Conservation (phyloP, 1,140 invertebrate genomes). For the Drosophila bocki region DNA sequence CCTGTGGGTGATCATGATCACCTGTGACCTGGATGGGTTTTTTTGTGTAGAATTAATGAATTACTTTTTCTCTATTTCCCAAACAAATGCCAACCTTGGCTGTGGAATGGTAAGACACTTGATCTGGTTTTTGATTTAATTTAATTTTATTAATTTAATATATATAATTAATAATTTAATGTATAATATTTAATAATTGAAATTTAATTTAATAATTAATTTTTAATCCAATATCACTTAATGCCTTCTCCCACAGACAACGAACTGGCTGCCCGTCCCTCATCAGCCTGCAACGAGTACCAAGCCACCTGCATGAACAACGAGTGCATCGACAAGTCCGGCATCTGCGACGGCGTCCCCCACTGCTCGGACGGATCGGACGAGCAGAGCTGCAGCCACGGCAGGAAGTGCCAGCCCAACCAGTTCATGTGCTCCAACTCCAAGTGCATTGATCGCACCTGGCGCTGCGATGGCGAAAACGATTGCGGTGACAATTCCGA, state of each 20-base stretch:
- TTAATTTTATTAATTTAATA: not conserved
- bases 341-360: conserved; percentile 92
- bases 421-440: conserved; percentile 95
- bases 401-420: conserved; percentile 94
- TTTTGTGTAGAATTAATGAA: not conserved
- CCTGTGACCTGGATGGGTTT: not conserved
- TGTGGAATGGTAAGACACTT: conserved; percentile 27
- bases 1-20: not conserved
- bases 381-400: conserved; percentile 94
- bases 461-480: conserved; percentile 95
- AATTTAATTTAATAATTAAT: not conserved
- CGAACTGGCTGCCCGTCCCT: conserved; percentile 83
- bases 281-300: conserved; percentile 89
- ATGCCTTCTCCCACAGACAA: conserved; percentile 70
- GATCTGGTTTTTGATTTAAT: not conserved
- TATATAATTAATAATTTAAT: not conserved
- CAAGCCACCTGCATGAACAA: conserved; percentile 97
- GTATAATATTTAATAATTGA: not conserved
- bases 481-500: conserved; percentile 97
- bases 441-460: conserved; percentile 95
- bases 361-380: conserved; percentile 96
- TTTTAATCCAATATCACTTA: not conserved
- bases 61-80: not conserved
- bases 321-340: conserved; percentile 93
- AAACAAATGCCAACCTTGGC: not conserved